phyloP scores from a whole-genome alignment of 2,797 vertebrate genomes.

The Leptodactylus fallax region DNA sequence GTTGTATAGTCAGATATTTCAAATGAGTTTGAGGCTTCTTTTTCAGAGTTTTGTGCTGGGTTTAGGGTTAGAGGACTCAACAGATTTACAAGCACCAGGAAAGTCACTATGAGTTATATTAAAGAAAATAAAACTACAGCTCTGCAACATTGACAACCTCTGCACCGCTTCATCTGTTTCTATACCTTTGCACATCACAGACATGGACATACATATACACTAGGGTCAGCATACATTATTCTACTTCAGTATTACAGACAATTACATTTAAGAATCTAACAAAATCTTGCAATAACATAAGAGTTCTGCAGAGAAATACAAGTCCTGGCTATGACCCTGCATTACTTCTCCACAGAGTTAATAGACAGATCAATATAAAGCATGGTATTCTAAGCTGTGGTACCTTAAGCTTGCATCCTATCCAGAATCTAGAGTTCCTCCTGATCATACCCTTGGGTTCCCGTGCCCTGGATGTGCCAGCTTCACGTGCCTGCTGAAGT shows the following conservation, averaged over 20 bases:
- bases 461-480: constrained; percentile 7
- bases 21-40: background rate
- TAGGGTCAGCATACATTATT: no score
- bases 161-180: background rate
- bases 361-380: constrained; percentile 2
- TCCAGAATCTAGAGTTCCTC: background rate
- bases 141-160: background rate
- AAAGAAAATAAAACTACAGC: background rate
- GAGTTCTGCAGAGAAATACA: background rate
- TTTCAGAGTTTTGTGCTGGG: background rate
- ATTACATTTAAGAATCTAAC: no score
- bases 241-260: background rate
- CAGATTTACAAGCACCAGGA: background rate
- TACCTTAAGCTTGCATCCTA: background rate
- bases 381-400: constrained; percentile 34
- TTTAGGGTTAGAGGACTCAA: background rate
- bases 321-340: background rate
- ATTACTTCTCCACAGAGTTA: background rate
- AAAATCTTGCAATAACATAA: background rate
- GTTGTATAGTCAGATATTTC: background rate
- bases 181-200: background rate
- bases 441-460: background rate
- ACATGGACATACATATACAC: background rate
- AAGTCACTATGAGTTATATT: background rate
- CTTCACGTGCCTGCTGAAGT: constrained; percentile 3